These are phyloP conservation scores for Adelges cooleyi DNA, from an alignment of 1,140 invertebrate genomes.

Conservation along the genomic window DNA sequence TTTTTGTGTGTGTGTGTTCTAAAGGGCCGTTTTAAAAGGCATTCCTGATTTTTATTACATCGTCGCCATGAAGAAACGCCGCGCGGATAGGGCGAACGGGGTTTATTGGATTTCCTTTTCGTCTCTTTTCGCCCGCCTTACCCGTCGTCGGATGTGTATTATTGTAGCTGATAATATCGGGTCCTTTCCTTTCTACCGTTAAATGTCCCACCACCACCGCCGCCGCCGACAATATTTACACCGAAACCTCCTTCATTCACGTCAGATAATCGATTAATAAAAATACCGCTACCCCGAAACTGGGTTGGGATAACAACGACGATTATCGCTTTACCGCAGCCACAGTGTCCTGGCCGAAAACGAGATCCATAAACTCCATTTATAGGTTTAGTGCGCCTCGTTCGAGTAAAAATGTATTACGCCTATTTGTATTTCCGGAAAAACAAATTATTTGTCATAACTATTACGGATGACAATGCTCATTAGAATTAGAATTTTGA, in stretches of 20 bases:
- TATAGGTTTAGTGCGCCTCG: too few species aligned
- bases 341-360: too few species aligned
- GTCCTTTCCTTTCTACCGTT: background rate
- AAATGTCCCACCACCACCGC: background rate
- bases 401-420: too few species aligned
- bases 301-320: too few species aligned
- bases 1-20: slow-evolving; percentile 3
- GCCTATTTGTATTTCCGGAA: too few species aligned
- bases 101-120: slow-evolving; percentile 22
- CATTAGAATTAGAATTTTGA: too few species aligned
- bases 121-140: background rate
- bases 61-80: background rate
- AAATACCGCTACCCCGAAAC: too few species aligned
- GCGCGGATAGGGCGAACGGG: background rate
- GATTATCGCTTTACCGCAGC: too few species aligned
- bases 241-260: background rate
- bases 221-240: background rate
- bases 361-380: too few species aligned
- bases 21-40: slow-evolving; percentile 26
- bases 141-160: slow-evolving; percentile 13
- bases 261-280: too few species aligned
- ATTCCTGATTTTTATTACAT: slow-evolving; percentile 29
- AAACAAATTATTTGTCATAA: too few species aligned
- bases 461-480: too few species aligned
- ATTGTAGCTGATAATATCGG: slow-evolving; percentile 26